Base-by-base conservation (phyloP, 2,797 vertebrate genomes). In the Sebastiscus albofasciatus region DNA sequence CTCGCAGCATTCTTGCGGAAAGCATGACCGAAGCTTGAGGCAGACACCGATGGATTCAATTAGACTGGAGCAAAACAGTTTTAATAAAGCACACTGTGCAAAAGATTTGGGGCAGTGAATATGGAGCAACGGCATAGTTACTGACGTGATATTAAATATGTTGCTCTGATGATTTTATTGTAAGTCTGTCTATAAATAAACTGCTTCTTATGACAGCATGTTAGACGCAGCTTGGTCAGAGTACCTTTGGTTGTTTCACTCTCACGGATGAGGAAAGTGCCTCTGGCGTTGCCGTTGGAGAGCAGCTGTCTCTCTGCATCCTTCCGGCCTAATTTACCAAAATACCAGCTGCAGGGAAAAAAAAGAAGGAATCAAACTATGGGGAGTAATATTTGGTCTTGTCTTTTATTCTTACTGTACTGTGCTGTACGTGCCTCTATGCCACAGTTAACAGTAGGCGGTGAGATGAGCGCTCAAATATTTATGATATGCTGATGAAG, bases 161-260 rank as follows among this genome's bases (percentile, higher is more conserved):
- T 62, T 20, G 4, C 0, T 29, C 3, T 27, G 6, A 46, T 27
- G 7, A 34, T 36, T 80, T 62, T 39, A 49, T 29, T 61, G 0
- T 4, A 26, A 16, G 6, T 22, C 77, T 69, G 8, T 33, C 65
- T 46, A 65, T 59, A 59, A 84, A 62, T 79, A 52, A 62, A 62
- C 22, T 18, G 18, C 11, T 29, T 55, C 18, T 65, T 60, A 54
- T 55, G 61, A 64, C 58, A 64, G 75, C 8, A 1, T 49, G 61
- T 69, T 26, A 31, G 36, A 29, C 14, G 69, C 39, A 20, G 54
- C 52, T 68, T 9, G 1, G n/a, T 68, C 54, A 9, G 61, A 84
- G 87, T 96, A 99, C 98, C 98, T 99, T 99, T 99, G 96, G 98
- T 99, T 93, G 98, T 99, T 97, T 99, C 98, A 2, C 98, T 99